Conservation (phyloP, 2,797 vertebrate species). For the Crax fasciolata region DNA sequence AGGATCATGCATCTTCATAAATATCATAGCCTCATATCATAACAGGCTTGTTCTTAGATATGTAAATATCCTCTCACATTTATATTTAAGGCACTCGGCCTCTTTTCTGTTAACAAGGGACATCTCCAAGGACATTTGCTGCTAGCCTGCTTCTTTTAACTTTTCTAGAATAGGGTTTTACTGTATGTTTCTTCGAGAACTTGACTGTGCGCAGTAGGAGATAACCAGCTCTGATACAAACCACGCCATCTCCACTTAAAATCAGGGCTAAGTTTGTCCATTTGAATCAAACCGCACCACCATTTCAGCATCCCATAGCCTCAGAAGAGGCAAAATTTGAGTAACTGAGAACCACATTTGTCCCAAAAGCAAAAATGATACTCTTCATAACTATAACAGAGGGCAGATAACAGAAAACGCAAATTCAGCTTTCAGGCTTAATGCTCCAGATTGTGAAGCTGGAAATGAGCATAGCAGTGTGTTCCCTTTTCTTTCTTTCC, state of each 20-base stretch:
- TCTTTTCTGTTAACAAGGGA: background rate
- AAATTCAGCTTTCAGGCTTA: background rate
- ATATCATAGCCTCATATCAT: background rate
- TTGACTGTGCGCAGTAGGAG: background rate
- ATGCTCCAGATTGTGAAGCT: background rate
- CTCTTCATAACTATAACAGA: background rate
- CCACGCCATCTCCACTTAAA: background rate
- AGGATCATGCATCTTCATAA: background rate
- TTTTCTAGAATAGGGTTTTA: background rate
- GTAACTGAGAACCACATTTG: background rate
- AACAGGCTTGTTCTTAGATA: background rate
- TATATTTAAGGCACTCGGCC: background rate
- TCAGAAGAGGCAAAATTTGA: background rate
- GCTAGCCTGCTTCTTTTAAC: background rate
- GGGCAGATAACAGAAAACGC: background rate
- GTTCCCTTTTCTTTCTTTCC: slow-evolving; percentile 10
- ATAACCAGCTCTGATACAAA: background rate
- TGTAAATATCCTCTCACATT: background rate
- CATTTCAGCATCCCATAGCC: background rate
- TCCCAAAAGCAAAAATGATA: background rate
- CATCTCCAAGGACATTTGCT: background rate
- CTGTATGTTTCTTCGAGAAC: background rate
- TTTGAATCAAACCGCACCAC: background rate
- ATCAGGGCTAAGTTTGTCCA: background rate
- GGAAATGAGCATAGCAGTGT: background rate